A percentile compares a stretch with the other conserved stretches of the same genome.
Evolutionary conservation across 1,140 invertebrate species (phyloP).

Genomic region (Probaryconus sp.): DNA sequence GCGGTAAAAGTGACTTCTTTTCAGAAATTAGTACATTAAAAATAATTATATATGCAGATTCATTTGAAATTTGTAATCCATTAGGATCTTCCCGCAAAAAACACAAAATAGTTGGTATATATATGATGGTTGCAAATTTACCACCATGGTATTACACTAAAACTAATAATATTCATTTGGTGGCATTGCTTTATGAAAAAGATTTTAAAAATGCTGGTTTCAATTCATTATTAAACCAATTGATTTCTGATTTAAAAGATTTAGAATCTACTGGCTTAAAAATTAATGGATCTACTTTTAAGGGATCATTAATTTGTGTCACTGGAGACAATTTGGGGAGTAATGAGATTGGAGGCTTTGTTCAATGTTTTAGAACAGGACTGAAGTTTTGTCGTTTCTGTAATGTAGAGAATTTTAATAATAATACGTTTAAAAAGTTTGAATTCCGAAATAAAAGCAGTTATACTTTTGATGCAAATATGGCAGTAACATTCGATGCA

Average conservation of each 20-base stretch:
- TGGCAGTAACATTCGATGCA: not conserved
- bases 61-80: constrained; percentile 65
- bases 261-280: constrained; percentile 8
- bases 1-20: too few relatives aligned
- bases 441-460: constrained; percentile 6
- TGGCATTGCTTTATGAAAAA: constrained; percentile 50
- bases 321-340: constrained; percentile 30
- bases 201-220: constrained; percentile 34
- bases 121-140: constrained; percentile 55
- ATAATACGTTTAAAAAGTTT: not conserved
- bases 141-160: constrained; percentile 6
- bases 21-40: constrained; percentile 14
- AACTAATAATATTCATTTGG: constrained; percentile 43
- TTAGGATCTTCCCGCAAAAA: constrained; percentile 55
- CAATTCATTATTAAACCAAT: constrained; percentile 7
- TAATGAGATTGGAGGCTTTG: constrained; percentile 37
- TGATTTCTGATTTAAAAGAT: not conserved
- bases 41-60: constrained; percentile 62
- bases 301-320: constrained; percentile 1
- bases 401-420: constrained; percentile 4
- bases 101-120: constrained; percentile 63
- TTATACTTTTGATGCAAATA: constrained; percentile 7
- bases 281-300: constrained; percentile 6
- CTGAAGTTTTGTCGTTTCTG: constrained; percentile 15
- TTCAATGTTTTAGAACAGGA: constrained; percentile 15